Evolutionary conservation across 2,113 vertebrate genomes (phyloP).

Genomic region (Ictalurus furcatus): DNA sequence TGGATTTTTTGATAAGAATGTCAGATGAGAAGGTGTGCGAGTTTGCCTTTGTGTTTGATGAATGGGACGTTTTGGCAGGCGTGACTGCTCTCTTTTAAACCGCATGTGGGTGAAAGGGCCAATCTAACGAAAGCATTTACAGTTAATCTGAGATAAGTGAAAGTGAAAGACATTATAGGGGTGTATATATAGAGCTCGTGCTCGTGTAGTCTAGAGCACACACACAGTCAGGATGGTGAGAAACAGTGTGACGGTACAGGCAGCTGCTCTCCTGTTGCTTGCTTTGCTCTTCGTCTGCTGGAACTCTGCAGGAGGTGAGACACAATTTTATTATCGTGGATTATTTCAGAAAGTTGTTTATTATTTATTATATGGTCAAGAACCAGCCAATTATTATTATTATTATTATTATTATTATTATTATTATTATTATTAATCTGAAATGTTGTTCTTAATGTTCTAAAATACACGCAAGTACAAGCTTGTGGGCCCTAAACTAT

Average conservation of each 20-base stretch:
- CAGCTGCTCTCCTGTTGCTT: conserved; percentile 43
- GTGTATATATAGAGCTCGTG: conserved; percentile 36
- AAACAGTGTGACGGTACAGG: conserved; percentile 14
- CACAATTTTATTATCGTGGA: not conserved
- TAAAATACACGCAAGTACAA: not conserved
- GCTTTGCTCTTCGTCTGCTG: conserved; percentile 22
- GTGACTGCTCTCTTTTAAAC: not conserved
- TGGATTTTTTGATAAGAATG: conserved; percentile 20
- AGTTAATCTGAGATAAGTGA: conserved; percentile 29
- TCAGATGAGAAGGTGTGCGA: conserved; percentile 22
- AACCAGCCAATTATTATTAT: not conserved
- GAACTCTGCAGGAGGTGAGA: conserved; percentile 43
- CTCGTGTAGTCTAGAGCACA: not conserved
- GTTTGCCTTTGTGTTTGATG: conserved; percentile 17
- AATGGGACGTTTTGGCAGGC: not conserved
- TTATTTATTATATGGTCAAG: not conserved
- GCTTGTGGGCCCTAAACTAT: not conserved
- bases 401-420: not conserved
- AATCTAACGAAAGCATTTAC: conserved; percentile 13
- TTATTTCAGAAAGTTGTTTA: not conserved
- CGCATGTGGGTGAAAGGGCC: conserved; percentile 25
- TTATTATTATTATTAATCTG: not conserved
- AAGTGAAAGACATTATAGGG: conserved; percentile 46
- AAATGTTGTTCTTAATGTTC: not conserved
- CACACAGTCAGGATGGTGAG: conserved; percentile 31